Conservation (phyloP, 2,888 invertebrate genomes). For the Notodonta ziczac region DNA sequence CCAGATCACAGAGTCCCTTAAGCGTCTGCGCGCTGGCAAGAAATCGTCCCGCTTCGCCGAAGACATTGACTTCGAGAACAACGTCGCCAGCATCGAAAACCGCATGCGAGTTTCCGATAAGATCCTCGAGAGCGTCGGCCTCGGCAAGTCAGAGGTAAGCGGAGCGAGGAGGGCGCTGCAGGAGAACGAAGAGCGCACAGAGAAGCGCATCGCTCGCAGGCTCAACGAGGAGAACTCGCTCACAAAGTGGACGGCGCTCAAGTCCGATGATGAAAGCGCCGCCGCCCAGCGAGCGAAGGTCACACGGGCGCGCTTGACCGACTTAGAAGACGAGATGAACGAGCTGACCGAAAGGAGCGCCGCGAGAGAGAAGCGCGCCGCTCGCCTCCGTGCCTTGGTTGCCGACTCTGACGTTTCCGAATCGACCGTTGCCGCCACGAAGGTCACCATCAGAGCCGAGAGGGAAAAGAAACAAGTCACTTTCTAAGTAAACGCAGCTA, state of each 20-base stretch:
- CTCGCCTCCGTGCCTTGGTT: slow-evolving; percentile 88
- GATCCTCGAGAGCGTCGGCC: slow-evolving; percentile 86
- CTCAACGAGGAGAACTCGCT: slow-evolving; percentile 71
- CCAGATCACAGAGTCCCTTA: slow-evolving; percentile 85
- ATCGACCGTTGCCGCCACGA: slow-evolving; percentile 60
- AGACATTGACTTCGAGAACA: slow-evolving; percentile 86
- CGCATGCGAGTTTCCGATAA: slow-evolving; percentile 86
- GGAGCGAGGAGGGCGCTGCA: slow-evolving; percentile 77
- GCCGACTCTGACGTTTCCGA: slow-evolving; percentile 83
- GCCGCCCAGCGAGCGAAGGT: slow-evolving; percentile 87
- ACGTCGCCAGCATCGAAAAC: slow-evolving; percentile 83
- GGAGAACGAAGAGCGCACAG: slow-evolving; percentile 78
- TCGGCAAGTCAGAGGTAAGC: slow-evolving; percentile 82
- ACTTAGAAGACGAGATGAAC: slow-evolving; percentile 91
- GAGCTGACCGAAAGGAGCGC: slow-evolving; percentile 88
- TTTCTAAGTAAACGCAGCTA: slow-evolving; percentile 58
- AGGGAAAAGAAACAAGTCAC: slow-evolving; percentile 81
- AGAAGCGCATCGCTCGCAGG: slow-evolving; percentile 75
- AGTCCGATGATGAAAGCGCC: slow-evolving; percentile 77
- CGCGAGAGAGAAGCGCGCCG: slow-evolving; percentile 88
- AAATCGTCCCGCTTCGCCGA: slow-evolving; percentile 85
- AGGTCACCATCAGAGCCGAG: slow-evolving; percentile 71
- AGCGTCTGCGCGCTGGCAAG: slow-evolving; percentile 85
- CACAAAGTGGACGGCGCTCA: slow-evolving; percentile 88
- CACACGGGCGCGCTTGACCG: slow-evolving; percentile 87